Evolutionary conservation across 2,113 vertebrate genomes (phyloP).

Genomic region (Chloropsis hardwickii): DNA sequence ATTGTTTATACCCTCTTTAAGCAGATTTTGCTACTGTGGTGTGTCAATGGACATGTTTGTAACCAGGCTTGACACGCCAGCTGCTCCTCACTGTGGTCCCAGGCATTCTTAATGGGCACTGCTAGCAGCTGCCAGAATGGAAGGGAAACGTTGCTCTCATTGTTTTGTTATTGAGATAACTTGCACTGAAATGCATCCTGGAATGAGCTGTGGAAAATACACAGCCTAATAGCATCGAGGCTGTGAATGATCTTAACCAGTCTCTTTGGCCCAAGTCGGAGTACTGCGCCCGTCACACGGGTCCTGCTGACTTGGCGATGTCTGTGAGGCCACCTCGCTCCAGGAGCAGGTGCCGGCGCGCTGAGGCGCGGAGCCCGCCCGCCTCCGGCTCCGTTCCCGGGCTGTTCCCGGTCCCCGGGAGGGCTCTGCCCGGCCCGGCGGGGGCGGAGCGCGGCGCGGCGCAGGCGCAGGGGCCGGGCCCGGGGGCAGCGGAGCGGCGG

Average conservation of each 20-base stretch:
- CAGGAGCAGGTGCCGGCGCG: not conserved
- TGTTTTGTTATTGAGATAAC: not conserved
- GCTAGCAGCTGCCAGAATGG: not conserved
- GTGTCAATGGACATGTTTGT: not conserved
- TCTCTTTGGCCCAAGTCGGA: rapidly evolving
- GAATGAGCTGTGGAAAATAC: rapidly evolving
- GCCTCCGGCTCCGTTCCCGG: too few species aligned
- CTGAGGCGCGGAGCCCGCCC: too few species aligned
- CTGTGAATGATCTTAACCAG: rapidly evolving
- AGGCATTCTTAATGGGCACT: not conserved
- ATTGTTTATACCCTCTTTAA: not conserved
- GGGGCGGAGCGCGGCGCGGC: not conserved
- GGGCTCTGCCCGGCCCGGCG: not conserved
- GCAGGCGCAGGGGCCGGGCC: not conserved
- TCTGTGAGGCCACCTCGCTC: not conserved
- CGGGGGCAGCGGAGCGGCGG: not conserved
- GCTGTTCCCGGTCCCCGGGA: too few species aligned
- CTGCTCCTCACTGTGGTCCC: not conserved
- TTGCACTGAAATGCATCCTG: not conserved
- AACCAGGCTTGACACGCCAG: not conserved
- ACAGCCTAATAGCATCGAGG: rapidly evolving
- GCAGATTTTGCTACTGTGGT: not conserved
- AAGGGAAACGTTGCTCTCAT: not conserved
- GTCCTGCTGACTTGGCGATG: rapidly evolving
- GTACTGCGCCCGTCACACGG: rapidly evolving